Evolutionary conservation across 2,113 vertebrate species (phyloP).

Genomic region (Columbina picui): DNA sequence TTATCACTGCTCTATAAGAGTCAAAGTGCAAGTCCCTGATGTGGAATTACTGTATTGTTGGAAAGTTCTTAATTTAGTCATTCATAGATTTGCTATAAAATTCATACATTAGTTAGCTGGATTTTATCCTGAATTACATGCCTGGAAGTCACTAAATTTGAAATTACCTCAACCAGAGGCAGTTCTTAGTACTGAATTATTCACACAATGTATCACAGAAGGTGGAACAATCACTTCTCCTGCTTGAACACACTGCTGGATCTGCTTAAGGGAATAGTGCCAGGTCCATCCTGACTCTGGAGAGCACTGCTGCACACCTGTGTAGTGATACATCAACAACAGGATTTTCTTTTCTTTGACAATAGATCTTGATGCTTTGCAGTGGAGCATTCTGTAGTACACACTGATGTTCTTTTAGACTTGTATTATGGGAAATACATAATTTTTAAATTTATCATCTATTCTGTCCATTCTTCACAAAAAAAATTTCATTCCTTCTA

Average conservation of each 20-base stretch:
- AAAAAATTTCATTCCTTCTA: not conserved
- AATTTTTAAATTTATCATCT: not conserved
- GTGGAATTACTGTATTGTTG: not conserved
- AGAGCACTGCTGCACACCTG: not conserved
- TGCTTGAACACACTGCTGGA: not conserved
- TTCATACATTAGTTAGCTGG: not conserved
- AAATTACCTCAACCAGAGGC: slow-evolving; percentile 19
- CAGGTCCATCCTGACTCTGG: not conserved
- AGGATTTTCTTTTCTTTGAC: not conserved
- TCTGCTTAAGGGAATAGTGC: slow-evolving; percentile 9
- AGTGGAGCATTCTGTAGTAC: not conserved
- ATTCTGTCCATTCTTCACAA: not conserved
- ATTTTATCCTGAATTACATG: slow-evolving; percentile 19
- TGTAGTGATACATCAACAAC: not conserved
- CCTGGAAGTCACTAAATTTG: slow-evolving; percentile 42
- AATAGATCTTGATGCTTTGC: not conserved
- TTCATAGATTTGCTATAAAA: slow-evolving; percentile 6
- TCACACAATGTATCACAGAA: slow-evolving; percentile 24
- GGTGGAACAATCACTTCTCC: slow-evolving; percentile 6
- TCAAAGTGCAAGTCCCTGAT: not conserved
- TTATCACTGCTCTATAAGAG: not conserved
- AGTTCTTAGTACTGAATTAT: not conserved
- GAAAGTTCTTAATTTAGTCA: slow-evolving; percentile 26
- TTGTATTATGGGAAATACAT: not conserved
- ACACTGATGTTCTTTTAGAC: not conserved